Conservation (phyloP, 2,888 invertebrate species). For the Athetis lepigone region DNA sequence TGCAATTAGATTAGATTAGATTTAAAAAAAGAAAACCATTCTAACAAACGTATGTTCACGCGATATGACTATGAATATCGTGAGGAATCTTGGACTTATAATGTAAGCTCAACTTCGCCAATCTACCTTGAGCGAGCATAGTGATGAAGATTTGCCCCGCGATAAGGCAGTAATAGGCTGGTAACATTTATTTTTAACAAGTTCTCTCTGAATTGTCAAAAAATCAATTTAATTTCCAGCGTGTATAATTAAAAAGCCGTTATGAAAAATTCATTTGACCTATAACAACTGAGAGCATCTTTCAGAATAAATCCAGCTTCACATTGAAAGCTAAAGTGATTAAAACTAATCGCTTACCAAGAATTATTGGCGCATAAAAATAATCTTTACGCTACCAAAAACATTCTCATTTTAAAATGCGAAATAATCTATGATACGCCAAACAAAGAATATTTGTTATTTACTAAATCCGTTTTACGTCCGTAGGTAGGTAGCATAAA, state of each 20-base stretch:
- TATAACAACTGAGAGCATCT: constrained; percentile 8
- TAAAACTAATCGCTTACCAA: constrained; percentile 19
- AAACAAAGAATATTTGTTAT: constrained; percentile 28
- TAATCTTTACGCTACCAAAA: constrained; percentile 22
- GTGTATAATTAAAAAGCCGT: background rate
- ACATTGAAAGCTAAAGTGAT: constrained; percentile 28
- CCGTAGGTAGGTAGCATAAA: constrained; percentile 38
- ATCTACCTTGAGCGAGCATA: too few relatives aligned
- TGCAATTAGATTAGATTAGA: too few relatives aligned
- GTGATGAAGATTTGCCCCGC: too few relatives aligned
- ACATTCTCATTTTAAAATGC: constrained; percentile 14
- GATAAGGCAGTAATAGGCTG: too few relatives aligned
- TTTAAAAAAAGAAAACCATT: too few relatives aligned
- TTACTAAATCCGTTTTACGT: constrained; percentile 21
- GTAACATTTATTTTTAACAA: too few relatives aligned
- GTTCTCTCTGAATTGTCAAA: too few relatives aligned
- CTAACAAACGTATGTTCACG: too few relatives aligned
- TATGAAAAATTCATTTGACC: constrained; percentile 3
- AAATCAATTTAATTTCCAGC: background rate
- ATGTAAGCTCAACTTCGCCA: too few relatives aligned
- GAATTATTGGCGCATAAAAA: constrained; percentile 36
- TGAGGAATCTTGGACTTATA: too few relatives aligned
- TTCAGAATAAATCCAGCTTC: constrained; percentile 18
- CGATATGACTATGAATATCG: too few relatives aligned
- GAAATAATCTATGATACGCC: constrained; percentile 6